Conservation (phyloP, 2,113 vertebrate genomes). For the Bombycilla garrulus region DNA sequence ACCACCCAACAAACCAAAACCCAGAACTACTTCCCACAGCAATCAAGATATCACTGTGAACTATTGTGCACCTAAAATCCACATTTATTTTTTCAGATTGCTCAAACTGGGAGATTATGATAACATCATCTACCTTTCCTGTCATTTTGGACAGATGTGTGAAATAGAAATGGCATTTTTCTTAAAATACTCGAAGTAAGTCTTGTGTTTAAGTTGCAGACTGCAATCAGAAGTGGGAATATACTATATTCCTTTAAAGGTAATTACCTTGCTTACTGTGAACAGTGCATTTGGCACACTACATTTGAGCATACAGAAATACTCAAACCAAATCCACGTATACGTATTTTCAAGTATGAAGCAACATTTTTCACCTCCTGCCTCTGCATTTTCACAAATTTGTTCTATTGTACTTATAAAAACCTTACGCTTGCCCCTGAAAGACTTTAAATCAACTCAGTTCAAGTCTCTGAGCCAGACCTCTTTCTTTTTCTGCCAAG, state of each 20-base stretch:
- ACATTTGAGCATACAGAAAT: neutral
- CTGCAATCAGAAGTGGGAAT: neutral
- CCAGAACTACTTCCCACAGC: neutral
- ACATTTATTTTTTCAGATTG: neutral
- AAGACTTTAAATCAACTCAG: conserved; percentile 2
- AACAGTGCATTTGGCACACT: neutral
- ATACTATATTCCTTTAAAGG: neutral
- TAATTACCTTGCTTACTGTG: neutral
- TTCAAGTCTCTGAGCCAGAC: neutral
- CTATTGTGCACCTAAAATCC: neutral
- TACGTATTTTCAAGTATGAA: neutral
- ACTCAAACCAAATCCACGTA: neutral
- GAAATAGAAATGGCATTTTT: neutral
- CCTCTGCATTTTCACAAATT: neutral
- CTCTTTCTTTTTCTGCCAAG: conserved; percentile 37
- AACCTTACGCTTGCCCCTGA: neutral
- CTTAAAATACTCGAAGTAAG: neutral
- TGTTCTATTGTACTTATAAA: neutral
- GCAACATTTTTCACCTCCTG: neutral
- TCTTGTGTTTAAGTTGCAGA: neutral
- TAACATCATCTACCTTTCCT: neutral
- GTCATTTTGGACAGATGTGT: neutral
- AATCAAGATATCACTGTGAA: neutral
- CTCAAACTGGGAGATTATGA: neutral
- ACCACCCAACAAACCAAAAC: neutral